These are phyloP conservation scores for Agonum fuliginosum DNA, from an alignment of 2,888 invertebrate genomes.

Conservation along the genomic window DNA sequence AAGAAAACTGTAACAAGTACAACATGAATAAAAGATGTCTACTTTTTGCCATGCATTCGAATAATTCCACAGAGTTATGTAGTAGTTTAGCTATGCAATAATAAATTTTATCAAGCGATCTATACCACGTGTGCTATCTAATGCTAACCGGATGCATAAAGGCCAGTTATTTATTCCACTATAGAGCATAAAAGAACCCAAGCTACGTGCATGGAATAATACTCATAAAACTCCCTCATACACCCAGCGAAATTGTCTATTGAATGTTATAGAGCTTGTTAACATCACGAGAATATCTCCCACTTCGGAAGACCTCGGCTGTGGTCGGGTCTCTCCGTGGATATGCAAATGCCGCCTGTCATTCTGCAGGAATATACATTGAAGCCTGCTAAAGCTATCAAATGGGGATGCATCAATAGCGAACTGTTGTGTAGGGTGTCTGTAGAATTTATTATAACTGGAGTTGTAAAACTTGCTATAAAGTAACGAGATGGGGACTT, in stretches of 20 bases:
- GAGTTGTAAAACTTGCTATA: neutral
- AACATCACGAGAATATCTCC: conserved; percentile 43
- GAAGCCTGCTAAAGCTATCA: neutral
- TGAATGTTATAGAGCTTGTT: conserved; percentile 56
- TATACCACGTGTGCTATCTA: neutral
- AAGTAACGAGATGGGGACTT: neutral
- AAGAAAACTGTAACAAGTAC: no score
- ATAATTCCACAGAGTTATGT: no score
- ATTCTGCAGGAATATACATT: conserved; percentile 12
- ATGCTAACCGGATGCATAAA: conserved; percentile 24
- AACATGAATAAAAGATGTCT: no score
- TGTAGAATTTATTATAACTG: conserved; percentile 1
- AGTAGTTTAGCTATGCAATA: neutral
- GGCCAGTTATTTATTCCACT: conserved; percentile 26
- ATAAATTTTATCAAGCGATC: conserved; percentile 5
- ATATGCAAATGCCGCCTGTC: conserved; percentile 23
- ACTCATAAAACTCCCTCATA: conserved; percentile 27
- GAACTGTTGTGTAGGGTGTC: neutral
- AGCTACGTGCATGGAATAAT: conserved; percentile 53
- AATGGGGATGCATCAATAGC: neutral
- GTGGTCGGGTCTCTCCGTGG: neutral
- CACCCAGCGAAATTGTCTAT: conserved; percentile 46
- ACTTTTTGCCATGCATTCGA: no score
- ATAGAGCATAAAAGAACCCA: conserved; percentile 21
- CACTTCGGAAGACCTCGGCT: neutral